Evolutionary conservation across 2,888 invertebrate genomes (phyloP), one percentile per base, ranked within the genome.

Genomic region (Drosophila prostipennis): DNA sequence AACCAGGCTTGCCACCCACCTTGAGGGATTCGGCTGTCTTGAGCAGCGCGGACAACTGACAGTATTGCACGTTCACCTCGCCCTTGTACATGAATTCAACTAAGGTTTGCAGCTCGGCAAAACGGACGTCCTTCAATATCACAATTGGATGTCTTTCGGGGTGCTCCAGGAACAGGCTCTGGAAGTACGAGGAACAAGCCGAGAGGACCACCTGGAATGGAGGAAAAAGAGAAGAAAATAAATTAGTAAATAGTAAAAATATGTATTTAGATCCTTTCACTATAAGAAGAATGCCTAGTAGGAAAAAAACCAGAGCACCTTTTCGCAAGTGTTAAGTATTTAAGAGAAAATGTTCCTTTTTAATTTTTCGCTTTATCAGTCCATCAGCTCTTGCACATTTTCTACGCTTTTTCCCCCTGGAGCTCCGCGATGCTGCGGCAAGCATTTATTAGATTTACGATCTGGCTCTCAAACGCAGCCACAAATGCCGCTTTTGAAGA

Each of bases 1-100:
- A 19, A 19, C 19, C 29, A 29, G 29, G 29, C 7, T 29, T 29
- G 2, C 3, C 5, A 74, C 80, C 78, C 67, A 94, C 97, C 94
- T 97, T 97, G 79, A 97, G 95, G 92, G 97, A 97, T 93, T 97
- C 97, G 90, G 97, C 97, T 91, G 97, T 97, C 93, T 96, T 97
- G 88, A 97, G 95, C 90, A 97, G 94, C 89, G 97, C 96, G 92
- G 96, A 96, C 92, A 97, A 94, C 93, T 97, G 96, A 94, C 97
- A 97, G 93, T 97, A 97, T 93, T 97, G 96, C 91, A 98, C 97
- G 95, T 97, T 97, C 90, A 98, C 97, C 93, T 98, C 97, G 91
- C 97, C 97, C 93, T 97, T 96, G 94, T 98, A 98, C 97, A 98
- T 98, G 95, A 97, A 98, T 94, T 97, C 97, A 92, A 98, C 96